Percentiles rank a stretch among this genome's conserved stretches.
Conservation (phyloP, 2,797 vertebrate species). For the Acrossocheilus fasciatus region DNA sequence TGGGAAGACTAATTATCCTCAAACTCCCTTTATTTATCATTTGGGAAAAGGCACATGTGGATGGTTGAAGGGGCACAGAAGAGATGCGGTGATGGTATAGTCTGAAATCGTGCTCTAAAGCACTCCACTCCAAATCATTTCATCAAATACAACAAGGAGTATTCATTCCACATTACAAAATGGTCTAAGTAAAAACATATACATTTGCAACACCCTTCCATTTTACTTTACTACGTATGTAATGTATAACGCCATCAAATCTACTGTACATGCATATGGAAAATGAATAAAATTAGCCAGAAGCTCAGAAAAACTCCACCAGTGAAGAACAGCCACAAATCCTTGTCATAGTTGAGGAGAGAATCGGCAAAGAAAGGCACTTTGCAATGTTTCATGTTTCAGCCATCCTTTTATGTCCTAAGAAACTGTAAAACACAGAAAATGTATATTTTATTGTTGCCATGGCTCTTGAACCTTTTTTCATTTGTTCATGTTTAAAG, state of each 20-base stretch:
- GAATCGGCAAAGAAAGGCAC: slow-evolving; percentile 74
- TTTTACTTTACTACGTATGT: slow-evolving; percentile 51
- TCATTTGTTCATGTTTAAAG: not conserved
- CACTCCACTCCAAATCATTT: slow-evolving; percentile 38
- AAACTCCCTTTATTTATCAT: slow-evolving; percentile 38
- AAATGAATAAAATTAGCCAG: slow-evolving; percentile 45
- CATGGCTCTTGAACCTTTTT: slow-evolving; percentile 13
- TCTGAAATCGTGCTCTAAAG: slow-evolving; percentile 45
- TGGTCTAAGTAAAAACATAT: slow-evolving; percentile 54
- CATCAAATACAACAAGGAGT: slow-evolving; percentile 49
- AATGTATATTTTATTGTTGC: not conserved
- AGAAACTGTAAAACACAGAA: slow-evolving; percentile 55
- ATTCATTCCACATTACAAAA: slow-evolving; percentile 50
- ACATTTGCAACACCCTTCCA: slow-evolving; percentile 52
- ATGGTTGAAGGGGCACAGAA: not conserved
- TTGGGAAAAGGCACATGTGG: slow-evolving; percentile 30
- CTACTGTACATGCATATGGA: slow-evolving; percentile 39
- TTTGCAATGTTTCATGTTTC: slow-evolving; percentile 72
- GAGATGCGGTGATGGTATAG: slow-evolving; percentile 11
- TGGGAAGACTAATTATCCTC: not conserved
- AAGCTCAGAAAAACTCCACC: slow-evolving; percentile 52
- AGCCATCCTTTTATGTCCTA: slow-evolving; percentile 62
- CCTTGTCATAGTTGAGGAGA: slow-evolving; percentile 41
- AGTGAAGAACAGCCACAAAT: slow-evolving; percentile 35
- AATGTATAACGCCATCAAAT: slow-evolving; percentile 44